Evolutionary conservation across 2,888 invertebrate species (phyloP), one percentile per base, ranked within the genome.

Genomic region (Chrysopilus asiliformis): DNA sequence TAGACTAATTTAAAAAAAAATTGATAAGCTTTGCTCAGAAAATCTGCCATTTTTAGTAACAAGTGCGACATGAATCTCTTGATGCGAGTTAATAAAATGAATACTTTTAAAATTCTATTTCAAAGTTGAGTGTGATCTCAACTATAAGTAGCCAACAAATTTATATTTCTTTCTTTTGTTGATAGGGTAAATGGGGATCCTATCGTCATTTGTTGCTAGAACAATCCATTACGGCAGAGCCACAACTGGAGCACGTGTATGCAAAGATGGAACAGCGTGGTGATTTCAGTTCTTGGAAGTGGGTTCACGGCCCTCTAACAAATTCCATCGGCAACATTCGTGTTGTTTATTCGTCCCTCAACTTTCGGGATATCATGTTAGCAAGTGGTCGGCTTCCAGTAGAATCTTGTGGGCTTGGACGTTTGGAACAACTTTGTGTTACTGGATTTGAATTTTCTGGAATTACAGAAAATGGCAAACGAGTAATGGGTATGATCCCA

Each of bases 291-390:
- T 80, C 86, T 2, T 55, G 95, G 28, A 70, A 64, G 10, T 90
- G 89, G 89, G 60, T 89, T 6, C 79, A 91, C 58, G 83, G 83
- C 2, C 66, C 70, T 0, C 50, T 71, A 17, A 15, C 45, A 4
- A 43, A 45, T 1, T 22, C 87, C 55, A 76, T 80, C 2, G 64
- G 68, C 1, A 50, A 67, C 3, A 44, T 56, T 2, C 56, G 70
- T 39, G 40, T 59, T 4, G 64, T 71, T 2, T 89, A 82, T 54
- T 65, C 86, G 0, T 74, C 90, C 0, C 58, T 95, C 9, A 97
- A 95, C 65, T 95, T 94, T 74, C 77, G 87, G 52, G 95, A 95
- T 58, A 69, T 95, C 1, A 94, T 95, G 95, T 68, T 86, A 2
- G 87, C 93, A 0, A 86, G 86, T 2, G 94, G 91, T 2, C 87